A percentile compares a stretch with the other conserved stretches of the same genome.
phyloP scores from a whole-genome alignment of 2,888 invertebrate species.

The Pinctada fucata region DNA sequence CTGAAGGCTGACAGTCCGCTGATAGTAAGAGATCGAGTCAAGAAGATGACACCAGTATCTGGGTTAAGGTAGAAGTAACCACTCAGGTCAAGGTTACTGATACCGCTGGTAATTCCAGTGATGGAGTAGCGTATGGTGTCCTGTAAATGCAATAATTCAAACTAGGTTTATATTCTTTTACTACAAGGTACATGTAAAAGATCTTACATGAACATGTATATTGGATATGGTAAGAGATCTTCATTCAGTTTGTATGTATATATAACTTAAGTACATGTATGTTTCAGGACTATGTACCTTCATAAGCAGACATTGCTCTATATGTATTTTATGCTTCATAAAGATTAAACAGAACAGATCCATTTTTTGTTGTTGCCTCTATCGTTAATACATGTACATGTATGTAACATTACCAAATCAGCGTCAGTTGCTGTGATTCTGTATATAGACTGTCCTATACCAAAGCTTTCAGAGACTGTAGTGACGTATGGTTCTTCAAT shows the following conservation, averaged over 20 bases:
- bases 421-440: conserved; percentile 78
- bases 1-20: conserved; percentile 20
- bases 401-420: conserved; percentile 49
- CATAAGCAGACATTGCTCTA: no score
- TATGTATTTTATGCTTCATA: no score
- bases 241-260: no score
- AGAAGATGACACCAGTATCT: conserved; percentile 52
- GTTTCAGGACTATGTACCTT: no score
- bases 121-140: conserved; percentile 54
- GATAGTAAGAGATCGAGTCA: conserved; percentile 45
- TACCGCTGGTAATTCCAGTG: conserved; percentile 39
- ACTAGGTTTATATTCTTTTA: no score
- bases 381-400: no score
- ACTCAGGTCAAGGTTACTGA: conserved; percentile 44
- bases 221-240: no score
- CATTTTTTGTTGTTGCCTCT: no score
- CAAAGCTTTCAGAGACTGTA: conserved; percentile 52
- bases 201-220: no score
- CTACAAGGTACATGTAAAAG: no score
- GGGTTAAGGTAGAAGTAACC: conserved; percentile 57
- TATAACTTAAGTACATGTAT: not conserved
- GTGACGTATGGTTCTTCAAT: conserved; percentile 51
- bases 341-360: no score
- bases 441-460: conserved; percentile 82
- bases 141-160: conserved; percentile 30